Conservation (phyloP, 2,113 vertebrate species). For the Sclerurus mexicanus region DNA sequence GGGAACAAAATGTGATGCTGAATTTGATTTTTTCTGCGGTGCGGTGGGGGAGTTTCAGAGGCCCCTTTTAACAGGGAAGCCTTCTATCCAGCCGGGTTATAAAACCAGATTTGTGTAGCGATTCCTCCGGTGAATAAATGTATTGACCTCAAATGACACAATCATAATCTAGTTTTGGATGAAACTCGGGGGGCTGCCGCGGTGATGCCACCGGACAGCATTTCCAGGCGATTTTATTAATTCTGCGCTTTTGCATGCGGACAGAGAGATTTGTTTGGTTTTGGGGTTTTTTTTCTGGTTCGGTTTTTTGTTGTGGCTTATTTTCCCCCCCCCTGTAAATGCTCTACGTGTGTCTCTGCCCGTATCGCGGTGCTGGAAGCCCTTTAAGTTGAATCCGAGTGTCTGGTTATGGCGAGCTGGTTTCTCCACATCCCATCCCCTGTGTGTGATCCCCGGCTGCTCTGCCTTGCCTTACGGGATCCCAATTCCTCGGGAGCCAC, state of each 20-base stretch:
- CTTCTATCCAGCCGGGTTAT: constrained; percentile 57
- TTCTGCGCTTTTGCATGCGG: constrained; percentile 60
- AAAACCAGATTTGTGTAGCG: constrained; percentile 69
- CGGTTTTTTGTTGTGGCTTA: neutral
- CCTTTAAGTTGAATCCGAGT: constrained; percentile 70
- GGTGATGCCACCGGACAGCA: constrained; percentile 59
- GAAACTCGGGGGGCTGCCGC: constrained; percentile 62
- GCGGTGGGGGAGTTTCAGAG: constrained; percentile 64
- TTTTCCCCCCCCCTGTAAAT: too few relatives aligned
- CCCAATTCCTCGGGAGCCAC: constrained; percentile 31
- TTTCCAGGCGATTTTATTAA: constrained; percentile 51
- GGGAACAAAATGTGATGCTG: constrained; percentile 54
- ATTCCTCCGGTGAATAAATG: constrained; percentile 75
- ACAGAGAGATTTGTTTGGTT: neutral
- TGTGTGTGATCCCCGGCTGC: constrained; percentile 58
- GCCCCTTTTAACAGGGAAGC: constrained; percentile 12
- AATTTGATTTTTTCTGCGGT: constrained; percentile 41
- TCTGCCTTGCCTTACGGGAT: neutral
- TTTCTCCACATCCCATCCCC: constrained; percentile 53
- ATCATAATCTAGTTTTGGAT: constrained; percentile 77
- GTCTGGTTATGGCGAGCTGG: constrained; percentile 66
- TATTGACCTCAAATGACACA: constrained; percentile 83
- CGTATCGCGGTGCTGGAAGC: constrained; percentile 32
- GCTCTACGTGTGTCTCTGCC: constrained; percentile 6
- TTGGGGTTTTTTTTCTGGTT: too few relatives aligned